A percentile compares a stretch with the other conserved stretches of the same genome.
Evolutionary conservation across 1,140 invertebrate genomes (phyloP).

Genomic region (Anastrepha ludens): DNA sequence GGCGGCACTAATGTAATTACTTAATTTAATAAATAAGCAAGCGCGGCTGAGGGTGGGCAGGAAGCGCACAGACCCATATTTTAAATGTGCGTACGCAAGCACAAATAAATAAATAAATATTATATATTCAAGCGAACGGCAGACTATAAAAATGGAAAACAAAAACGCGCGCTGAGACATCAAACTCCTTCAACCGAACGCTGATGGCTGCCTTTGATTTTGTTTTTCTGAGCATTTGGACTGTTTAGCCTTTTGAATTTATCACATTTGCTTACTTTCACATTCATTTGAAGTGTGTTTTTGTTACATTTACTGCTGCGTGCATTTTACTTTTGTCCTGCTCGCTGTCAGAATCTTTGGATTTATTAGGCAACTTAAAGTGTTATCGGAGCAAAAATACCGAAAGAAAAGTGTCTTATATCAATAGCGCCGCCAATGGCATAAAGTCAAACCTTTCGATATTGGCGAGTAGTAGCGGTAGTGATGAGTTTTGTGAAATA

Average conservation of each 20-base stretch:
- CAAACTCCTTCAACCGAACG: not conserved
- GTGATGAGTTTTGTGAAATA: too few relatives aligned
- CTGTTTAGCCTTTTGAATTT: not conserved
- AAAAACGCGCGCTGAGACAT: not conserved
- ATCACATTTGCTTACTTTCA: not conserved
- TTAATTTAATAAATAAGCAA: constrained; percentile 53
- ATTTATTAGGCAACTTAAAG: constrained; percentile 37
- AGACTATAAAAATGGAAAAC: not conserved
- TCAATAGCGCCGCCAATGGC: too few relatives aligned
- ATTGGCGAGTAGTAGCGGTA: too few relatives aligned
- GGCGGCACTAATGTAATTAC: constrained; percentile 49
- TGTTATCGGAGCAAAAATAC: constrained; percentile 10
- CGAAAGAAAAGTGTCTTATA: not conserved
- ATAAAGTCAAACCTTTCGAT: too few relatives aligned
- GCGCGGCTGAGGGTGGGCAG: not conserved
- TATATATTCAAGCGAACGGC: not conserved
- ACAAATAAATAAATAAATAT: not conserved
- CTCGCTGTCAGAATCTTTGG: constrained; percentile 5
- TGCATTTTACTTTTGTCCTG: not conserved
- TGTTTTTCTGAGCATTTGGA: not conserved
- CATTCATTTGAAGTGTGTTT: not conserved
- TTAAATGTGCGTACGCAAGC: not conserved
- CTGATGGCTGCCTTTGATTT: not conserved
- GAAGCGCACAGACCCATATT: not conserved
- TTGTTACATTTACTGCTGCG: not conserved